A percentile compares a stretch with the other conserved stretches of the same genome.
Evolutionary conservation across 2,797 vertebrate genomes (phyloP).

Genomic region (Bryconaethiops microstoma): DNA sequence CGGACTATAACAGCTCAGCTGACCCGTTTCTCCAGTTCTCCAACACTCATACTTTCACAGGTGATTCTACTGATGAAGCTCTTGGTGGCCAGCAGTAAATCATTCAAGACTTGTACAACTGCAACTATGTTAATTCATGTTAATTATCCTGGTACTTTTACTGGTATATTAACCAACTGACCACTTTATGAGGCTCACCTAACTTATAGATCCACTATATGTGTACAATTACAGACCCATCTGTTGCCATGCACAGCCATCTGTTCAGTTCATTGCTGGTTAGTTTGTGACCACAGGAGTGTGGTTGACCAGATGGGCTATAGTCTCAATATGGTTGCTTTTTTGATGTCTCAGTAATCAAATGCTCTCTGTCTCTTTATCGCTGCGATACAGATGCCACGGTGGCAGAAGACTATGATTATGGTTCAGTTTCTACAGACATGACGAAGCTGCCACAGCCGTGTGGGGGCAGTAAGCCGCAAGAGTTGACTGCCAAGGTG

Average conservation of each 20-base stretch:
- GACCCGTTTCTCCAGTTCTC: no score
- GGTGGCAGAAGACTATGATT: background rate
- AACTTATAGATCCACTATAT: no score
- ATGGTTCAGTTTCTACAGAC: slow-evolving; percentile 26
- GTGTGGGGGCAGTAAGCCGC: slow-evolving; percentile 69
- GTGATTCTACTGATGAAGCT: background rate
- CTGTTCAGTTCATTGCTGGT: no score
- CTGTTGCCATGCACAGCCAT: no score
- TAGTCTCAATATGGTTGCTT: background rate
- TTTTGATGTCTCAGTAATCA: background rate
- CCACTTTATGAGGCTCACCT: no score
- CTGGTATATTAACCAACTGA: background rate
- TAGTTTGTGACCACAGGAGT: no score
- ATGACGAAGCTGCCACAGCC: slow-evolving; percentile 53
- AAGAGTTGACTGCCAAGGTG: slow-evolving; percentile 63
- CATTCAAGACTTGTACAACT: background rate
- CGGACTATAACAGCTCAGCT: background rate
- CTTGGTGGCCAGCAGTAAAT: background rate
- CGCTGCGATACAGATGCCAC: fast-evolving
- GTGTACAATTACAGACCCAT: no score
- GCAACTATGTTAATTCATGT: no score
- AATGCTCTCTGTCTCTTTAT: background rate
- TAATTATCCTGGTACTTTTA: no score
- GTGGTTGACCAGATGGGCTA: background rate
- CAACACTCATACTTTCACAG: background rate